Evolutionary conservation across 2,888 invertebrate species (phyloP).

Genomic region (Eremobia ochroleuca): DNA sequence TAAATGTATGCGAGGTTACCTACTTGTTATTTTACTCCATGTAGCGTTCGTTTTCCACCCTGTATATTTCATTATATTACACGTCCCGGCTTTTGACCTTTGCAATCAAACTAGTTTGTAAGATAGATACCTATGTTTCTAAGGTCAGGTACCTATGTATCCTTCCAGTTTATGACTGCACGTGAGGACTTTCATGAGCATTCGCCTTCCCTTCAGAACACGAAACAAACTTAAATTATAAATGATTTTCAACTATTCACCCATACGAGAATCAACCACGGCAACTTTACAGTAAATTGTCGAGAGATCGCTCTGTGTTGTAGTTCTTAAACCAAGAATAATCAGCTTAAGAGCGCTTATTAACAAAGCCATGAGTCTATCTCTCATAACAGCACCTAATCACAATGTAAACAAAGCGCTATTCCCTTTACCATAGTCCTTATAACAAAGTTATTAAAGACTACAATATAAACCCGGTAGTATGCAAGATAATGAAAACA

Average conservation of each 20-base stretch:
- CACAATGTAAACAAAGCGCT: conserved; percentile 50
- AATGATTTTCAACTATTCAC: background rate
- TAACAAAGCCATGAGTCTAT: conserved; percentile 48
- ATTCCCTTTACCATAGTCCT: conserved; percentile 27
- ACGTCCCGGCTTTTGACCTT: background rate
- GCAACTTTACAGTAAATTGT: background rate
- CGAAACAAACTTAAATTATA: background rate
- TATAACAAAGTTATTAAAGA: conserved; percentile 21
- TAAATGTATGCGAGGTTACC: background rate
- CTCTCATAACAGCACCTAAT: conserved; percentile 52
- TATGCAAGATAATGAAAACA: conserved; percentile 58
- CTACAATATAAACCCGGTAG: conserved; percentile 40
- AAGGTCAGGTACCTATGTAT: background rate
- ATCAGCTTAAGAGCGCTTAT: conserved; percentile 44
- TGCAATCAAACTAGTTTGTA: background rate
- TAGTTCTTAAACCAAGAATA: conserved; percentile 24
- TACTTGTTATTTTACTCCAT: background rate
- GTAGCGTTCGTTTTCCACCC: no score
- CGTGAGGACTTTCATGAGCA: conserved; percentile 1
- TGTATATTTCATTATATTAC: background rate
- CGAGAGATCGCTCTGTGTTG: background rate
- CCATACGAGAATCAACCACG: background rate
- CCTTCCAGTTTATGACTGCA: background rate
- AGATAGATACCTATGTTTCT: background rate
- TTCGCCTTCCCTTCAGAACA: background rate